Percentiles rank a stretch among this genome's conserved stretches.
Conservation (phyloP, 2,797 vertebrate species). For the Acrossocheilus wenchowensis region DNA sequence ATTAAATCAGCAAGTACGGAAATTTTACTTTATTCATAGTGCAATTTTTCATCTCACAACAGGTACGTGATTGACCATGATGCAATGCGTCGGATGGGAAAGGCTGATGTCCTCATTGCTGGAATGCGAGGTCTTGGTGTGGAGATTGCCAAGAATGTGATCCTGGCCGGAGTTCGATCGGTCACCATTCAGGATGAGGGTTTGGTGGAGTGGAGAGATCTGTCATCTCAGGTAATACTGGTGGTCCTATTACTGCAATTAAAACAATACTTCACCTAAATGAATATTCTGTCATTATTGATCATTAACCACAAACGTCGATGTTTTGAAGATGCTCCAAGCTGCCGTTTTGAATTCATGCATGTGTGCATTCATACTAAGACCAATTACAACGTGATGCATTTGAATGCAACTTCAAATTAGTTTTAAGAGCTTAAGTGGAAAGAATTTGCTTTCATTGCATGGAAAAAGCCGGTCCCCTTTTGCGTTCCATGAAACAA, state of each 20-base stretch:
- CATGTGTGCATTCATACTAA: neutral
- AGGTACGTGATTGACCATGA: slow-evolving; percentile 87
- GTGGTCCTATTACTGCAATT: neutral
- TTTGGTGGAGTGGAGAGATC: slow-evolving; percentile 72
- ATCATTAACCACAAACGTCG: neutral
- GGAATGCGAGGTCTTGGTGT: slow-evolving; percentile 88
- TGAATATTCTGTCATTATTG: neutral
- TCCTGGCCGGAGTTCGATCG: slow-evolving; percentile 84
- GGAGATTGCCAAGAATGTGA: slow-evolving; percentile 89
- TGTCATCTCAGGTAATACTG: slow-evolving; percentile 83
- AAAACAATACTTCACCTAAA: neutral
- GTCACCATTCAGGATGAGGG: slow-evolving; percentile 87
- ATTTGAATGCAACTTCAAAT: neutral
- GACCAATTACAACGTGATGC: neutral
- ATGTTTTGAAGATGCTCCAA: neutral
- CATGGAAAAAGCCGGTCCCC: neutral
- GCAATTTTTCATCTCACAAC: neutral
- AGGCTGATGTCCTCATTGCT: slow-evolving; percentile 80
- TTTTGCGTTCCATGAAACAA: neutral
- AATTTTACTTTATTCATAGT: neutral
- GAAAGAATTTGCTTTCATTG: neutral
- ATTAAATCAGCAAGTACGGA: neutral
- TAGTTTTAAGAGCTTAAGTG: neutral
- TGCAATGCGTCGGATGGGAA: slow-evolving; percentile 78
- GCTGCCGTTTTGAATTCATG: neutral